Evolutionary conservation across 2,888 invertebrate genomes (phyloP).

Genomic region (Chloroclystis v-ata): DNA sequence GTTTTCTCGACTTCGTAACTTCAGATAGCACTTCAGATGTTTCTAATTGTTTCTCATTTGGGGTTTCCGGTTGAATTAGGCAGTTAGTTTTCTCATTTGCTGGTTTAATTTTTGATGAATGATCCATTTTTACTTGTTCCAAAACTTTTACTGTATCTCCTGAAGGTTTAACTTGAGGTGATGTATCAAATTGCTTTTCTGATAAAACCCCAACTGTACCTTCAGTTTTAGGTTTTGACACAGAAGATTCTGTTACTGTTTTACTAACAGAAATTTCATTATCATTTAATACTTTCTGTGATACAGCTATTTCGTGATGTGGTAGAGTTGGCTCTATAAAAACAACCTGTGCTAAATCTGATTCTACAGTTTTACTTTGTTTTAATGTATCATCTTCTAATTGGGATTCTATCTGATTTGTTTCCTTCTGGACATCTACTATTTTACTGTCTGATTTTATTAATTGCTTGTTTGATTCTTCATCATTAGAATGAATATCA

Average conservation of each 20-base stretch:
- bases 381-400: not conserved
- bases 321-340: not conserved
- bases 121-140: not conserved
- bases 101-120: not conserved
- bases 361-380: conserved; percentile 1
- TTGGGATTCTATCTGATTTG: not conserved
- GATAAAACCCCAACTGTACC: too few relatives aligned
- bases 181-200: too few relatives aligned
- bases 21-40: not conserved
- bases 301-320: not conserved
- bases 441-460: not conserved
- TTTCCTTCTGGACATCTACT: not conserved
- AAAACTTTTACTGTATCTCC: too few relatives aligned
- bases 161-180: too few relatives aligned
- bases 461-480: not conserved
- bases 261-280: too few relatives aligned
- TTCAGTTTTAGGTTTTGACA: too few relatives aligned
- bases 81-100: not conserved
- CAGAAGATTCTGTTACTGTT: too few relatives aligned
- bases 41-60: not conserved
- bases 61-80: not conserved
- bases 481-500: conserved; percentile 9
- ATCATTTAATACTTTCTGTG: not conserved
- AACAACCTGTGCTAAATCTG: not conserved
- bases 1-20: not conserved